phyloP scores from a whole-genome alignment of 2,113 vertebrate species.

The Myotis yumanensis region DNA sequence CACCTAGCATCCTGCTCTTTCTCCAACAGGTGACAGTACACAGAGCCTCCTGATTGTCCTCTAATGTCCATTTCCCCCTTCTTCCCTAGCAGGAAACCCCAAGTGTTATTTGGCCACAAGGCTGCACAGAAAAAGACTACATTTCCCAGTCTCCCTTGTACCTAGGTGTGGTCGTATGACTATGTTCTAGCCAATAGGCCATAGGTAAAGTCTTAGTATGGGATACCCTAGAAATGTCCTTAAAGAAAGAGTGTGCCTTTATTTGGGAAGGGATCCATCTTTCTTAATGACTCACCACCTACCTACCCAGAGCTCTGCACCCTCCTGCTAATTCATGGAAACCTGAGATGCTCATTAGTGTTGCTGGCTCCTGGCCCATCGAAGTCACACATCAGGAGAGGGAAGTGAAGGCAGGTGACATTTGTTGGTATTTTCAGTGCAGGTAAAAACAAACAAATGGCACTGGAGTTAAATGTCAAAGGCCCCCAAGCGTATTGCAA shows the following conservation, averaged over 20 bases:
- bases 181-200: neutral
- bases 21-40: neutral
- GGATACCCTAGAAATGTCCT: neutral
- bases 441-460: constrained; percentile 81
- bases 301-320: neutral
- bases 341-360: constrained; percentile 71
- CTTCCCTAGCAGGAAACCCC: neutral
- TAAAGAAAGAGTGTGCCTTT: neutral
- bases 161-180: neutral
- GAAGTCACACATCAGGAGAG: constrained; percentile 74
- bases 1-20: neutral
- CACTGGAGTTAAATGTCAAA: constrained; percentile 81
- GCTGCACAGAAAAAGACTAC: neutral
- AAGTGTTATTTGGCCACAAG: neutral
- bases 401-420: constrained; percentile 79
- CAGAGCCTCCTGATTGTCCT: neutral
- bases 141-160: neutral
- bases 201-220: neutral
- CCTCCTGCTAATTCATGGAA: constrained; percentile 38
- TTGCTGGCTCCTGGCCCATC: constrained; percentile 48
- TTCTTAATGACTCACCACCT: neutral
- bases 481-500: constrained; percentile 40
- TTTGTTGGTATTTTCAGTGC: constrained; percentile 86
- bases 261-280: neutral
- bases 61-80: neutral